Base-by-base conservation (phyloP, 2,888 invertebrate species). In the Elmis aenea region DNA sequence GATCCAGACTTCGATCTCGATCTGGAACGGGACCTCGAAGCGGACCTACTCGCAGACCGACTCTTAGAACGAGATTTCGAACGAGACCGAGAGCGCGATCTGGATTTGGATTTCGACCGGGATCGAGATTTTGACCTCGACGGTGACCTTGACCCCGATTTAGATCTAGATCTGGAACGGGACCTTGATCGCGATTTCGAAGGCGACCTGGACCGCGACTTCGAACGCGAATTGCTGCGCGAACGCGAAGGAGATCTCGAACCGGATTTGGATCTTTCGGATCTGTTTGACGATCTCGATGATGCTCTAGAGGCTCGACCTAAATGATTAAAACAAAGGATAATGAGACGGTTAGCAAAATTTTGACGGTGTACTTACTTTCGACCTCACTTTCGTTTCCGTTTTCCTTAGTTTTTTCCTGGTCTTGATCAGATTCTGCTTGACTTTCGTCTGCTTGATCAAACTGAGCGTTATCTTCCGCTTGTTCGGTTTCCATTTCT, bases 371-470 rank as follows among this genome's bases (percentile, higher is more conserved):
- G 59, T 57, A 40, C 62, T 56, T 47, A 51, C 51, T 56, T 23
- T 57, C 58, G 21, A 54, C 53, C 5, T 52, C 54, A 37, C 67
- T 70, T 34, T 57, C 68, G 38, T 59, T 69, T 14, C 49, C 52
- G 22, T 68, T 64, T 27, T 48, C 42, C 20, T 57, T 54, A 26
- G 29, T 36, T 25, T 56, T 54, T n/a, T n/a, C 12, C 14, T 61
- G 62, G 27, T 67, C 70, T 21, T 66, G 67, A 23, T 71, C 72
- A 36, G 67, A 67, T 47, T 70, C 71, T 29, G 59, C 63, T 42
- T 76, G 74, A 35, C 72, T 68, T 46, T 74, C 74, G 5, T 76
- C 76, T 9, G 76, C 79, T 45, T 79, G 79, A 15, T 81, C 80
- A 38, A 81, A 79, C 3, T 82, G 80, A 21, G 71, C 73, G 37